phyloP scores from a whole-genome alignment of 2,888 invertebrate genomes.

The Drosophila nr. perissopoda region DNA sequence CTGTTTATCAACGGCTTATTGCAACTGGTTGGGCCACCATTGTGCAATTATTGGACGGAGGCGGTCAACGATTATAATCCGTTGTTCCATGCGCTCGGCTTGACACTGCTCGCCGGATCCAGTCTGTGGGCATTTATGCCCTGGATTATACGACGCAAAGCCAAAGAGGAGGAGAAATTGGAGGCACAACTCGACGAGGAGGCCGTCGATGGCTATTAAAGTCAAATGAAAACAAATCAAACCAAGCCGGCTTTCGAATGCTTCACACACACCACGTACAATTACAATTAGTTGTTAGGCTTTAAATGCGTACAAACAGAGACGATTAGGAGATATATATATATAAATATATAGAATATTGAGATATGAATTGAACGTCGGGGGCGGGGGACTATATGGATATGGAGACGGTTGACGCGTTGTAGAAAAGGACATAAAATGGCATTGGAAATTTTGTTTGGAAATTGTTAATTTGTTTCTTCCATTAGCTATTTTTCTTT shows the following conservation, averaged over 20 bases:
- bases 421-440: slow-evolving; percentile 22
- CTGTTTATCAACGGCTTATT: slow-evolving; percentile 93
- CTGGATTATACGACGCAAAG: slow-evolving; percentile 86
- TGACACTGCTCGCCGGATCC: slow-evolving; percentile 90
- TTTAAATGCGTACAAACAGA: slow-evolving; percentile 66
- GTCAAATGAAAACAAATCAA: not conserved
- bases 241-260: slow-evolving; percentile 15
- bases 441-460: slow-evolving; percentile 56
- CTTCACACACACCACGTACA: slow-evolving; percentile 58
- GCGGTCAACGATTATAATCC: slow-evolving; percentile 88
- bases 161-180: slow-evolving; percentile 66
- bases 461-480: slow-evolving; percentile 73
- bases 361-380: slow-evolving; percentile 1
- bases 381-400: slow-evolving; percentile 9
- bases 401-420: slow-evolving; percentile 7
- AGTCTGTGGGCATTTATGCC: slow-evolving; percentile 91
- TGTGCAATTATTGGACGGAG: slow-evolving; percentile 91
- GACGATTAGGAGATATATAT: slow-evolving; percentile 9
- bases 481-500: slow-evolving; percentile 64
- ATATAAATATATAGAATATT: not conserved
- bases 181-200: slow-evolving; percentile 69
- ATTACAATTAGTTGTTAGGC: slow-evolving; percentile 67
- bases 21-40: slow-evolving; percentile 92
- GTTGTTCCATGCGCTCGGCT: slow-evolving; percentile 90
- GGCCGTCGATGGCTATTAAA: slow-evolving; percentile 55